Base-by-base conservation (phyloP, 1,140 invertebrate species). In the Leptinotarsa texana region DNA sequence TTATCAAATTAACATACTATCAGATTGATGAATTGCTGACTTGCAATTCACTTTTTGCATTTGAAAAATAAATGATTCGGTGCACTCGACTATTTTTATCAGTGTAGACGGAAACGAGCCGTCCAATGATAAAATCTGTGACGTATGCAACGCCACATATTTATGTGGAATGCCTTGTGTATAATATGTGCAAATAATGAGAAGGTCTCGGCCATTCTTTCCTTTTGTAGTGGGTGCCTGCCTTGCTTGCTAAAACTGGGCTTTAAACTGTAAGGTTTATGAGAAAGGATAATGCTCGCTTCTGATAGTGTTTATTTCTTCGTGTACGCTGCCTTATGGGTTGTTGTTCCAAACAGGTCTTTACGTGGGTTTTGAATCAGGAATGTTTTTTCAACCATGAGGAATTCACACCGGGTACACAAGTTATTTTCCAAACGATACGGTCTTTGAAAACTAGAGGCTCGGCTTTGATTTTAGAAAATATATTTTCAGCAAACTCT, bases 181-280 rank as follows among this genome's bases (percentile, higher is more conserved):
- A 80, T 84, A 83, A 83, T 83, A 80, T 82, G 77, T 80, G 81
- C 82, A 81, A 83, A 84, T 84, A 84, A 83, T 83, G 83, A 74
- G 78, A 69, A 77, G 72, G 75, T 76, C 74, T 74, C 78, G 76
- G 74, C 74, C 80, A 76, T 77, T 78, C 75, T 72, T 79, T 78
- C 69, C 69, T 67, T 73, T 49, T 27, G 24, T 74, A 73, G 75
- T 76, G 75, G 78, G 75, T 74, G 73, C 42, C 75, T 74, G 49
- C 48, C 73, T 77, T 77, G 63, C 75, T 18, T 57, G 51, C 51
- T 67, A 62, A 65, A 76, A 79, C 77, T 77, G 75, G 79, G 75
- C 78, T 82, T 77, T 83, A 84, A 84, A 84, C 72, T 80, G 75
- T 76, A 77, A 73, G 79, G 72, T 84, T 84, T 84, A 84, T 84